Evolutionary conservation across 2,113 vertebrate genomes (phyloP).

Genomic region (Meles meles): DNA sequence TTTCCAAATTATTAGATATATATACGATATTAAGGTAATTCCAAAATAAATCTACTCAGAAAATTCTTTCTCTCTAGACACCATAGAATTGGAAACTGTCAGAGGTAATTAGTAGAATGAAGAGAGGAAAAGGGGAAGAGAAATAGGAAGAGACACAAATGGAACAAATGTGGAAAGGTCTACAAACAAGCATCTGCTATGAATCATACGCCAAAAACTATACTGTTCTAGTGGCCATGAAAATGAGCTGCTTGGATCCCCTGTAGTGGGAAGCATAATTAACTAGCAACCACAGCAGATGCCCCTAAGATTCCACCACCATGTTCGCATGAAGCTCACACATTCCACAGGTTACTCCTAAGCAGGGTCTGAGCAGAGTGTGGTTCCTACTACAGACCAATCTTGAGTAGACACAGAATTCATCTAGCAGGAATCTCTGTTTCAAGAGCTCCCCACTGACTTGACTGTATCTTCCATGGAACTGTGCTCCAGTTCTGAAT

Average conservation of each 20-base stretch:
- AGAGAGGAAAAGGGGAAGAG: not conserved
- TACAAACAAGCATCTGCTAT: not conserved
- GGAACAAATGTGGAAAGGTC: not conserved
- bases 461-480: not conserved
- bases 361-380: not conserved
- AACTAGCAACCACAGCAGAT: fast-evolving
- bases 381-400: not conserved
- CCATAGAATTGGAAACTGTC: not conserved
- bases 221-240: not conserved
- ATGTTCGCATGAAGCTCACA: not conserved
- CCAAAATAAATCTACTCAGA: not conserved
- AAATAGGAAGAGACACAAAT: not conserved
- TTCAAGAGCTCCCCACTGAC: not conserved
- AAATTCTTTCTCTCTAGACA: not conserved
- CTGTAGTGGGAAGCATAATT: too few relatives aligned
- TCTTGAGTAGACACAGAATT: not conserved
- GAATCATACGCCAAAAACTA: not conserved
- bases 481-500: not conserved
- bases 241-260: not conserved
- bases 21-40: not conserved
- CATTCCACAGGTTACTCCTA: not conserved
- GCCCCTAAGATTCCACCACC: too few relatives aligned
- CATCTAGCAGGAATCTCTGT: not conserved
- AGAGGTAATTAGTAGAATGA: not conserved
- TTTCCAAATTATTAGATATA: not conserved